Percentiles rank a stretch among this genome's conserved stretches.
Evolutionary conservation across 2,113 vertebrate species (phyloP).

Genomic region (Pelecanoides urinatrix): DNA sequence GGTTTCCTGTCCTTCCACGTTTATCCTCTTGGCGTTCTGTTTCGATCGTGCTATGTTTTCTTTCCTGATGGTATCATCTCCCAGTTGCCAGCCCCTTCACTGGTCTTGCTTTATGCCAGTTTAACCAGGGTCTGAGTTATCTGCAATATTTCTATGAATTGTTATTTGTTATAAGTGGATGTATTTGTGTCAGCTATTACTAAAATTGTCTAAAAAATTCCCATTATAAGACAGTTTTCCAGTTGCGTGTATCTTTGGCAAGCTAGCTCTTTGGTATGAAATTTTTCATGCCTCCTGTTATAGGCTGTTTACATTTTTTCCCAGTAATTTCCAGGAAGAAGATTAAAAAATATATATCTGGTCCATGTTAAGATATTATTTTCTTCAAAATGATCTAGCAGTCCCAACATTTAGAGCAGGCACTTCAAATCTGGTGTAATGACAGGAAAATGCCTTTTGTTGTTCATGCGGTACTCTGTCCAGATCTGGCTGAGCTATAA

Average conservation of each 20-base stretch:
- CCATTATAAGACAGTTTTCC: background rate
- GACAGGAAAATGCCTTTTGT: background rate
- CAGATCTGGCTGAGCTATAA: background rate
- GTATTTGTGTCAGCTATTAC: background rate
- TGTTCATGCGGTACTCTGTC: background rate
- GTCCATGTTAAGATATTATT: background rate
- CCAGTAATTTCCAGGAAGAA: background rate
- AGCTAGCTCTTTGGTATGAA: background rate
- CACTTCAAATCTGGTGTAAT: background rate
- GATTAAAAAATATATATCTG: background rate
- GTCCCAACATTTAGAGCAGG: background rate
- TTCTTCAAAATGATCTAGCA: background rate
- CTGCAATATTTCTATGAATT: background rate
- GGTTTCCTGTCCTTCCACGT: background rate
- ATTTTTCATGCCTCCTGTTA: background rate
- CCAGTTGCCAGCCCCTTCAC: background rate
- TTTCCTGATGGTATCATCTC: background rate
- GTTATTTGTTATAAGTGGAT: background rate
- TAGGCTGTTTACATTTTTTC: background rate
- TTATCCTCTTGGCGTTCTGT: background rate
- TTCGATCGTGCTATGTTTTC: background rate
- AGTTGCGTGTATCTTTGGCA: background rate
- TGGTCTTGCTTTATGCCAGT: background rate
- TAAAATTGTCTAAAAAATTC: background rate
- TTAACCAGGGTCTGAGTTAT: background rate